Evolutionary conservation across 2,113 vertebrate genomes (phyloP).

Genomic region (Nycticebus coucang): DNA sequence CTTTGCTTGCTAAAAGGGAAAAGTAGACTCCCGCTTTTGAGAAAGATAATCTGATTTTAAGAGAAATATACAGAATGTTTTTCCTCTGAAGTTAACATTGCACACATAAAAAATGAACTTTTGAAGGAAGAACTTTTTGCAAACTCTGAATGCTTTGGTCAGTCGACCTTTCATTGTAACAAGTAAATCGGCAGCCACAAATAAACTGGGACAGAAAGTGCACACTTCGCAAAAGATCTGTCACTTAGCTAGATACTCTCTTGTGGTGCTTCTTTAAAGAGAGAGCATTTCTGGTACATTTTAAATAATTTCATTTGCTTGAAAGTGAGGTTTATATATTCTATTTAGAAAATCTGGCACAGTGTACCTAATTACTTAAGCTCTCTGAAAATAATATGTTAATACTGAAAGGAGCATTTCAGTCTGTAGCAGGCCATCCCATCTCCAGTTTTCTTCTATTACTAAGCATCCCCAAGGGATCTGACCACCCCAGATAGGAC

Average conservation of each 20-base stretch:
- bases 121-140: constrained; percentile 42
- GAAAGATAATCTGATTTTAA: not conserved
- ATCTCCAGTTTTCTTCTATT: fast-evolving
- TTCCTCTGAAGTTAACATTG: not conserved
- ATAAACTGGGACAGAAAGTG: not conserved
- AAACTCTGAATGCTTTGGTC: not conserved
- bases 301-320: not conserved
- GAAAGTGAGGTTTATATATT: not conserved
- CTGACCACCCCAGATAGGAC: not conserved
- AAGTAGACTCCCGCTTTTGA: not conserved
- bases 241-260: not conserved
- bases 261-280: not conserved
- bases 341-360: not conserved
- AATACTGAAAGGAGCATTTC: not conserved
- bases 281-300: not conserved
- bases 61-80: not conserved
- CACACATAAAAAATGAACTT: not conserved
- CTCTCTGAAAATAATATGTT: not conserved
- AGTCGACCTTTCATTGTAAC: not conserved
- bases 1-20: not conserved
- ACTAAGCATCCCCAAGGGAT: not conserved
- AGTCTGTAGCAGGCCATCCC: not conserved
- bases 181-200: not conserved
- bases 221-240: not conserved
- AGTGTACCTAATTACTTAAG: not conserved